Conservation (phyloP, 2,888 invertebrate genomes). For the Lissonota sp. region DNA sequence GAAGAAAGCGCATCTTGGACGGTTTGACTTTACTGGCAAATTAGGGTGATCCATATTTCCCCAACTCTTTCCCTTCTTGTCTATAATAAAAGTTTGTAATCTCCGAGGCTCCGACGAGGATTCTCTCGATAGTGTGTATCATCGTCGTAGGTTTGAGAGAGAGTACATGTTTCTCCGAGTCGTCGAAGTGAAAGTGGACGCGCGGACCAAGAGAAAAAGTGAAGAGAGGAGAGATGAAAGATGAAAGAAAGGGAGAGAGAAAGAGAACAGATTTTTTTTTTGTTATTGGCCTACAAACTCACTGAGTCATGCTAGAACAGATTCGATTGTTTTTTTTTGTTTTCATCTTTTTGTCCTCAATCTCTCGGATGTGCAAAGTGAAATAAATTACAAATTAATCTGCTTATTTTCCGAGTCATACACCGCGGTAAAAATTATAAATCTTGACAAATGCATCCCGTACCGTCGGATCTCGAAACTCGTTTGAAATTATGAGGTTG, state of each 20-base stretch:
- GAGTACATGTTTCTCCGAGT: slow-evolving; percentile 7
- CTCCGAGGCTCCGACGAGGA: too few relatives aligned
- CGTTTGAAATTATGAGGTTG: slow-evolving; percentile 27
- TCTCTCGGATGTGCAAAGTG: slow-evolving; percentile 12
- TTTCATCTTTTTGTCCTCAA: slow-evolving; percentile 25
- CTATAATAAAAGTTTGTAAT: too few relatives aligned
- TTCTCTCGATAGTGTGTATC: slow-evolving; percentile 3
- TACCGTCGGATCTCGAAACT: neutral
- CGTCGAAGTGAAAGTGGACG: slow-evolving; percentile 56
- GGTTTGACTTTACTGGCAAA: too few relatives aligned
- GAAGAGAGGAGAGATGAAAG: slow-evolving; percentile 1
- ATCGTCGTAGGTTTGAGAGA: slow-evolving; percentile 6
- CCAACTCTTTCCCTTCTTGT: too few relatives aligned
- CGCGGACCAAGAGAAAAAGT: slow-evolving; percentile 32
- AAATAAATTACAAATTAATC: slow-evolving; percentile 29
- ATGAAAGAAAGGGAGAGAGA: slow-evolving; percentile 11
- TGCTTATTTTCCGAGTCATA: neutral
- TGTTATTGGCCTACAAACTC: slow-evolving; percentile 59
- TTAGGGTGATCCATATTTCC: too few relatives aligned
- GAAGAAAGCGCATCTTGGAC: too few relatives aligned
- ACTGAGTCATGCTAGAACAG: slow-evolving; percentile 52
- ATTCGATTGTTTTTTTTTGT: slow-evolving; percentile 32
- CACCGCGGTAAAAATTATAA: neutral
- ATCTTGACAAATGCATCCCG: neutral
- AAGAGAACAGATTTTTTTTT: slow-evolving; percentile 8